Conservation (phyloP, 1,140 invertebrate species). For the Drosophila subpulchrella region DNA sequence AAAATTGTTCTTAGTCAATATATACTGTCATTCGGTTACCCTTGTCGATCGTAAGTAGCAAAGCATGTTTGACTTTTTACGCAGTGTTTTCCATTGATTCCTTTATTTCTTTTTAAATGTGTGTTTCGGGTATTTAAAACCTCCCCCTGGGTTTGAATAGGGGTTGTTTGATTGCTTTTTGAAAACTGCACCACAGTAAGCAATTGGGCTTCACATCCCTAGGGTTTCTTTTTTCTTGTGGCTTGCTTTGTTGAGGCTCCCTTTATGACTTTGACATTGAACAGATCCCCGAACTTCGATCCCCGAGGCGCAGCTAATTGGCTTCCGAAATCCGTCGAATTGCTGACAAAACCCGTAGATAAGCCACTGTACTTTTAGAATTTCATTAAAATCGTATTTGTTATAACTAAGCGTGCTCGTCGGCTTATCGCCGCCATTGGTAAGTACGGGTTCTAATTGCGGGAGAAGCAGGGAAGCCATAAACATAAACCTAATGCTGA, state of each 20-base stretch:
- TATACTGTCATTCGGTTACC: not conserved
- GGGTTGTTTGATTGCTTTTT: constrained; percentile 44
- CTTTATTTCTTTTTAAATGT: constrained; percentile 16
- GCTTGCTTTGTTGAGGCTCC: not conserved
- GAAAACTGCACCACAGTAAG: constrained; percentile 45
- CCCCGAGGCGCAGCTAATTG: constrained; percentile 26
- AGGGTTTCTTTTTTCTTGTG: constrained; percentile 10
- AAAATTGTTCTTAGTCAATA: not conserved
- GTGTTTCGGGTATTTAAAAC: constrained; percentile 27
- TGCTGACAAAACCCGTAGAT: constrained; percentile 36
- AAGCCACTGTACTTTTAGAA: constrained; percentile 52
- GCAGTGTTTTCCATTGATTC: constrained; percentile 39
- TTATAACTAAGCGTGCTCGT: constrained; percentile 60
- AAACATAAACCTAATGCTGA: constrained; percentile 56
- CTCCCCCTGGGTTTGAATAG: constrained; percentile 25
- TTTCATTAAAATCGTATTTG: constrained; percentile 76
- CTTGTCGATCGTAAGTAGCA: constrained; percentile 30
- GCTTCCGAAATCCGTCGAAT: constrained; percentile 10
- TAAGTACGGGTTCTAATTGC: constrained; percentile 51
- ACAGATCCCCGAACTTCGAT: constrained; percentile 21
- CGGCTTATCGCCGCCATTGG: constrained; percentile 53
- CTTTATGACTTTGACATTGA: constrained; percentile 26
- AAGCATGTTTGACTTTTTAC: constrained; percentile 44
- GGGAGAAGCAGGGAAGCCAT: constrained; percentile 45
- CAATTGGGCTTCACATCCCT: constrained; percentile 14